Conservation (phyloP, 2,888 invertebrate species). For the Plutella xylostella region DNA sequence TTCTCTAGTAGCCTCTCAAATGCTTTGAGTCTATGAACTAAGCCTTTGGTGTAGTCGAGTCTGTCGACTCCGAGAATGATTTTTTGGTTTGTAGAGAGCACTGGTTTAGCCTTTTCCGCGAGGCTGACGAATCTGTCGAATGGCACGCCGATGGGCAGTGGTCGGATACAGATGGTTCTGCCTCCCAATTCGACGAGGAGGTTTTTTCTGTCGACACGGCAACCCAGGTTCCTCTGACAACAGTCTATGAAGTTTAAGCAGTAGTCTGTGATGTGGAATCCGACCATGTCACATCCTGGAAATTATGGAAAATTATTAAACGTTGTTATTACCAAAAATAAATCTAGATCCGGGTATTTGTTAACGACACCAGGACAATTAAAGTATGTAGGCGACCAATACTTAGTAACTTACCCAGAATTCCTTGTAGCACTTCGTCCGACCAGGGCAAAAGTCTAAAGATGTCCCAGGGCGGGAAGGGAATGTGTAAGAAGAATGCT, state of each 20-base stretch:
- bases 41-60: constrained; percentile 91
- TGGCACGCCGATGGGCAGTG: constrained; percentile 90
- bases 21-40: constrained; percentile 83
- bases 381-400: no score
- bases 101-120: constrained; percentile 77
- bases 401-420: constrained; percentile 73
- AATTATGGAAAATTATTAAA: background rate
- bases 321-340: background rate
- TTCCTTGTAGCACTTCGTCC: constrained; percentile 93
- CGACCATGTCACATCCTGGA: constrained; percentile 90
- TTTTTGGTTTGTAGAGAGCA: constrained; percentile 80
- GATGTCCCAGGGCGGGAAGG: constrained; percentile 95
- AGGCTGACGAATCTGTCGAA: constrained; percentile 87
- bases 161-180: constrained; percentile 84
- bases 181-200: constrained; percentile 89
- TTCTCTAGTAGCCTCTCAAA: constrained; percentile 85
- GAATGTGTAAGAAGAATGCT: constrained; percentile 95
- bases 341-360: background rate
- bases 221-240: constrained; percentile 87
- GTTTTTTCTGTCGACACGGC: constrained; percentile 89
- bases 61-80: constrained; percentile 90
- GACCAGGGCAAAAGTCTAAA: constrained; percentile 92
- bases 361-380: background rate
- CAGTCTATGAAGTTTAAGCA: constrained; percentile 93
- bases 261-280: constrained; percentile 92